phyloP scores from a whole-genome alignment of 1,140 invertebrate genomes.

The Drosophila lacertosa region DNA sequence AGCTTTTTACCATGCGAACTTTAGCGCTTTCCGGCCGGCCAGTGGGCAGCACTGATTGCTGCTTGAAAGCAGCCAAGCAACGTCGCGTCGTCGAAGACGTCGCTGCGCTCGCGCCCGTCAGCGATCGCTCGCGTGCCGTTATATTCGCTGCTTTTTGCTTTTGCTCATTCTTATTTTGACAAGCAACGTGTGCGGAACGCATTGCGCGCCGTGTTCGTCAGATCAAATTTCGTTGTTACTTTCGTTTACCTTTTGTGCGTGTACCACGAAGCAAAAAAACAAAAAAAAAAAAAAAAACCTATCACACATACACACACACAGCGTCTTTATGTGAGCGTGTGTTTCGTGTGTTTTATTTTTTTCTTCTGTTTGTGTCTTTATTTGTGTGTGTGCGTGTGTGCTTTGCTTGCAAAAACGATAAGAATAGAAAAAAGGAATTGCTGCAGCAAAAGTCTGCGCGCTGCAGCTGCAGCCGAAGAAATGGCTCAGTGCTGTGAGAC shows the following conservation, averaged over 20 bases:
- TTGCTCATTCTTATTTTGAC: constrained; percentile 75
- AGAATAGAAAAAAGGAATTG: not conserved
- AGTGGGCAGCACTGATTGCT: constrained; percentile 16
- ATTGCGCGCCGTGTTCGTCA: constrained; percentile 36
- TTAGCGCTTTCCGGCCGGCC: not conserved
- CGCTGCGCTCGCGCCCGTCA: constrained; percentile 21
- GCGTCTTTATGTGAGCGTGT: constrained; percentile 7
- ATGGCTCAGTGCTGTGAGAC: constrained; percentile 68
- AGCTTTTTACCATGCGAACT: constrained; percentile 4
- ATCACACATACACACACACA: constrained; percentile 2
- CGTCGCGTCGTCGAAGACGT: constrained; percentile 20
- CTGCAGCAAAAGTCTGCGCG: not conserved
- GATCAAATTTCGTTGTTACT: constrained; percentile 53
- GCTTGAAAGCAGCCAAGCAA: constrained; percentile 18
- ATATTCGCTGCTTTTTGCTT: constrained; percentile 42
- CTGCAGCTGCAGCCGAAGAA: not conserved
- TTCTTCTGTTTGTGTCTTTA: not conserved
- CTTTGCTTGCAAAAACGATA: constrained; percentile 7
- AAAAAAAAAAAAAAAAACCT: not conserved
- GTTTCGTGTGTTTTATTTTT: constrained; percentile 6
- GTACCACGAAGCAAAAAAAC: constrained; percentile 15
- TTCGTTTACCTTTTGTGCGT: constrained; percentile 46
- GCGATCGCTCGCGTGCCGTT: constrained; percentile 73
- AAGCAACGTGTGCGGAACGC: constrained; percentile 71
- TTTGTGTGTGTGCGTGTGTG: not conserved